phyloP scores from a whole-genome alignment of 92 coral and sea anemone species.

The Parazoanthus atlanticus region DNA sequence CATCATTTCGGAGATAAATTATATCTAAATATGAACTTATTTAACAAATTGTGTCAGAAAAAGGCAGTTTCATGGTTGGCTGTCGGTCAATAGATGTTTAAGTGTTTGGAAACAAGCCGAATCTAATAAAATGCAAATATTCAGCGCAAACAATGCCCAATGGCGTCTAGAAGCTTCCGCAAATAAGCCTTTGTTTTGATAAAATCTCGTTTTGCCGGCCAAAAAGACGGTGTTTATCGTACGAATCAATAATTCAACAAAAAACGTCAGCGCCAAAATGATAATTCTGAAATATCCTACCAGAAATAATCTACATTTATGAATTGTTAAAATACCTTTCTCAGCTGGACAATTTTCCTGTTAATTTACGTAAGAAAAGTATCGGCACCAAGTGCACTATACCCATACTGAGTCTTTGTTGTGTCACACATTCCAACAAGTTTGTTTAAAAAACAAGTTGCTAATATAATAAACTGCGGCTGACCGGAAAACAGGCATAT shows the following conservation, averaged over 20 bases:
- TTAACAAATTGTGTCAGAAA: not conserved
- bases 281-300: not conserved
- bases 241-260: not conserved
- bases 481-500: not conserved
- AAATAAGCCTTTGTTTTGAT: not conserved
- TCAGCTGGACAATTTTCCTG: not conserved
- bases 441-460: slow-evolving; percentile 1
- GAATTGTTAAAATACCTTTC: not conserved
- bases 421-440: slow-evolving; percentile 5
- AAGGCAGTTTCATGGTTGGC: slow-evolving; percentile 17
- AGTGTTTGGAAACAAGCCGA: slow-evolving; percentile 7
- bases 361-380: not conserved
- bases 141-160: not conserved
- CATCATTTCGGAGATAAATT: not conserved
- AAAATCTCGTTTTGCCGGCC: not conserved
- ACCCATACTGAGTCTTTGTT: not conserved
- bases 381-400: not conserved
- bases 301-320: not conserved
- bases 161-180: not conserved
- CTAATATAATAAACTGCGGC: not conserved
- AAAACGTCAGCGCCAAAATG: not conserved
- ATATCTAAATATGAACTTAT: not conserved
- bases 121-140: slow-evolving; percentile 16
- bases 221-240: not conserved
- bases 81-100: slow-evolving; percentile 20